phyloP scores from a whole-genome alignment of 2,797 vertebrate species.

The Falco peregrinus region DNA sequence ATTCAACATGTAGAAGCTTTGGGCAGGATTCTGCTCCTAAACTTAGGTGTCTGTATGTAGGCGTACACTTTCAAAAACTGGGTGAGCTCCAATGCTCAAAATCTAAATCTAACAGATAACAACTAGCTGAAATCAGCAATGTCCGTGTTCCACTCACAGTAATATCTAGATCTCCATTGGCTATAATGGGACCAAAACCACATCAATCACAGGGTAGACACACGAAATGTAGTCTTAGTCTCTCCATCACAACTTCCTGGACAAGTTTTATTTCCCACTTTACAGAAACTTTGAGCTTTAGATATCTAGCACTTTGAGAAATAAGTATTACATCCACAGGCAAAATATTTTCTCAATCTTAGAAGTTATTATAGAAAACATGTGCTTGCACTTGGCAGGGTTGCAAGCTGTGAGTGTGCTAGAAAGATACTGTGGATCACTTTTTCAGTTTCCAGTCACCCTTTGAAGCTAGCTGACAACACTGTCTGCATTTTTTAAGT shows the following conservation, averaged over 20 bases:
- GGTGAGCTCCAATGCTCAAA: background rate
- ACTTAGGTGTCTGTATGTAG: background rate
- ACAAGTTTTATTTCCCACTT: background rate
- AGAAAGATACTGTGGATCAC: background rate
- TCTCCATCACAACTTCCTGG: background rate
- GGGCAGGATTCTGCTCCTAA: background rate
- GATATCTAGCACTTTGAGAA: background rate
- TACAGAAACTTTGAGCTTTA: background rate
- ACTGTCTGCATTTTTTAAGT: background rate
- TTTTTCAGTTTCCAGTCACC: background rate
- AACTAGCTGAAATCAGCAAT: background rate
- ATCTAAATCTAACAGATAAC: background rate
- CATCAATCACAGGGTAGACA: background rate
- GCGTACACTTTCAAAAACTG: background rate
- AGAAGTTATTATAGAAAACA: background rate
- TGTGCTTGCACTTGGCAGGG: background rate
- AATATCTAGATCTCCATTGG: background rate
- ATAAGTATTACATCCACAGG: background rate
- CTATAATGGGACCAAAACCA: background rate
- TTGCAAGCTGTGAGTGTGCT: background rate
- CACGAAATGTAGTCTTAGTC: background rate
- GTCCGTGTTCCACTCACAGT: background rate
- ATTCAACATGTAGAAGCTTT: background rate
- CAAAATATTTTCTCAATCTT: background rate
- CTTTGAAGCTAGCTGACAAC: background rate